Conservation (phyloP, 2,113 vertebrate genomes). For the Ranitomeya variabilis region DNA sequence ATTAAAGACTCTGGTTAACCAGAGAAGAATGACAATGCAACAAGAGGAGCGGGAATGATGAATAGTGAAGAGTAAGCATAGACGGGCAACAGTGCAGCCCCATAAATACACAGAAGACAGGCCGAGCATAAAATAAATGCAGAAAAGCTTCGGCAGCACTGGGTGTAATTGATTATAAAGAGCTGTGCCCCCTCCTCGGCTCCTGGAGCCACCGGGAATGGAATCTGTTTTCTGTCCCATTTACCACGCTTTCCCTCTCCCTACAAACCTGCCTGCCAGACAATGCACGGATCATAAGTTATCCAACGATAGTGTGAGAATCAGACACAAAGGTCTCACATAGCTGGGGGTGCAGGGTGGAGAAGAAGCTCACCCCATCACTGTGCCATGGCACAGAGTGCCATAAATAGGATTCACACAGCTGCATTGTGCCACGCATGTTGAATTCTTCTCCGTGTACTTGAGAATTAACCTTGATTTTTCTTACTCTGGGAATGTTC, state of each 20-base stretch:
- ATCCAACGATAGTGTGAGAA: conserved; percentile 43
- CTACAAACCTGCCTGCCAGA: conserved; percentile 52
- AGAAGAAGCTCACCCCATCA: background rate
- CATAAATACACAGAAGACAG: conserved; percentile 53
- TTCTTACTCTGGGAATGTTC: background rate
- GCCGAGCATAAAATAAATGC: conserved; percentile 57
- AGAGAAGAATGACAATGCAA: conserved; percentile 47
- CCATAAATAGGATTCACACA: background rate
- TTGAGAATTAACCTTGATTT: conserved; percentile 4
- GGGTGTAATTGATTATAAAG: conserved; percentile 57
- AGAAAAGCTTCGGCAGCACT: conserved; percentile 38
- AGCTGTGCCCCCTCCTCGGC: conserved; percentile 20
- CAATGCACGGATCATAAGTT: conserved; percentile 56
- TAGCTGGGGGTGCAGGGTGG: background rate
- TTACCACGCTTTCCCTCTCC: conserved; percentile 48
- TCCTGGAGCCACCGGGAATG: conserved; percentile 52
- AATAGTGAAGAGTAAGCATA: conserved; percentile 37
- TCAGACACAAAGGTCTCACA: conserved; percentile 40
- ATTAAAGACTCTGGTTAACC: conserved; percentile 39
- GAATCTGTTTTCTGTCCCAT: conserved; percentile 58
- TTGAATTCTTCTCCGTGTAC: background rate
- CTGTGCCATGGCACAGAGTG: background rate
- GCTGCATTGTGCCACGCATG: background rate
- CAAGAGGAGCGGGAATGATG: conserved; percentile 45
- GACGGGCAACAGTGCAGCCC: conserved; percentile 36